Base-by-base conservation (phyloP, 2,113 vertebrate genomes). In the Crypturellus undulatus region DNA sequence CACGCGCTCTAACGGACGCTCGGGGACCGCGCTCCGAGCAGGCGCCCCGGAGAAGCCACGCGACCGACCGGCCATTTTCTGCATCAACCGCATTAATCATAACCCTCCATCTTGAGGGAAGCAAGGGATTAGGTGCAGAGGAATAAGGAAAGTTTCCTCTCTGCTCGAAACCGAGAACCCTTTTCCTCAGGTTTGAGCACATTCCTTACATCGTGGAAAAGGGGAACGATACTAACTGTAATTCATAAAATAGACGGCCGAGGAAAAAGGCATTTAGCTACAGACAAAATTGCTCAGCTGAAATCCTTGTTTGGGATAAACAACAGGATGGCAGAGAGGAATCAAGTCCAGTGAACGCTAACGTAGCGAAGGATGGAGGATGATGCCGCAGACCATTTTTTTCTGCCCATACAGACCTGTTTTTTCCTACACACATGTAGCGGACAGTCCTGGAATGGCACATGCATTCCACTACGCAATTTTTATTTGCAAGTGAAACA, bases 11-110 rank as follows among this genome's bases (percentile, higher is more conserved):
- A 98, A 97, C 96, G 80, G 97, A 97, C 95, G 97, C 97, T 97
- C 92, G 38, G 91, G 92, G 97, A 43, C 96, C 87, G 97, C 75
- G 97, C 97, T 78, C 88, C 2, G 79, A 97, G 97, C 97, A 97
- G 96, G 71, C 94, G 93, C 97, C 97, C 96, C 96, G 93, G 89
- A 73, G 96, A 96, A 96, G 94, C 96, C 96, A 38, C 38, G 9
- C 38, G 87, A 86, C 97, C 93, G 92, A 89, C 94, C 94, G 34
- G 97, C 97, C 97, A 97, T 98, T 98, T 98, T 95, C 98, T 98
- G 97, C 94, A 45, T 92, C 98, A 80, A 94, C 96, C 94, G 93
- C 86, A 97, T 96, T 97, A 78, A 97, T 92, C 96, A 89, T 36
- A 97, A 83, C 91, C 97, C 96, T 97, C 98, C 97, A 98, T 97